Conservation (phyloP, 2,888 invertebrate species). For the Cantharis lateralis region DNA sequence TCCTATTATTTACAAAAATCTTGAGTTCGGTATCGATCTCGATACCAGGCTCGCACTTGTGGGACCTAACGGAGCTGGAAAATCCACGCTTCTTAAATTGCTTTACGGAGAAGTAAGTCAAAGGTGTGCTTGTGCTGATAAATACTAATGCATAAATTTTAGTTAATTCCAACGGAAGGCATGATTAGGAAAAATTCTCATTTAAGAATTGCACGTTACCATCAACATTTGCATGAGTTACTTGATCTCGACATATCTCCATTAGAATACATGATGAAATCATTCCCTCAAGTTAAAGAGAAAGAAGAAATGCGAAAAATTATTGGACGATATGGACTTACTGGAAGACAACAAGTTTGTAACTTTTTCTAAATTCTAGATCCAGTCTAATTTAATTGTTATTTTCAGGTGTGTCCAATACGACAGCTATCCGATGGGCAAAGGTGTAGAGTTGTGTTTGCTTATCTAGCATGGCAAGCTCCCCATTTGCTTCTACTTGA, state of each 20-base stretch:
- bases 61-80: slow-evolving; percentile 98
- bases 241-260: slow-evolving; percentile 94
- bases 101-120: slow-evolving; percentile 87
- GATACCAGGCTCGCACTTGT: slow-evolving; percentile 95
- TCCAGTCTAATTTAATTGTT: not conserved
- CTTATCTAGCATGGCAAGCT: slow-evolving; percentile 96
- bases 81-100: slow-evolving; percentile 95
- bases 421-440: slow-evolving; percentile 96
- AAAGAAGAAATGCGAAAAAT: slow-evolving; percentile 99
- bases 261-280: slow-evolving; percentile 97
- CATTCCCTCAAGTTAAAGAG: slow-evolving; percentile 96
- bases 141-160: slow-evolving; percentile 34
- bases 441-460: slow-evolving; percentile 97
- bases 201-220: slow-evolving; percentile 95
- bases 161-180: slow-evolving; percentile 91
- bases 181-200: slow-evolving; percentile 99
- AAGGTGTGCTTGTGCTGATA: not conserved
- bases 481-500: slow-evolving; percentile 88
- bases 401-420: slow-evolving; percentile 82
- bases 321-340: slow-evolving; percentile 96
- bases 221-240: slow-evolving; percentile 97
- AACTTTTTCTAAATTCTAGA: slow-evolving; percentile 12
- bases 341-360: slow-evolving; percentile 89
- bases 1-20: slow-evolving; percentile 93
- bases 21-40: slow-evolving; percentile 98